These are phyloP conservation scores for Mormyrus iriodes DNA, from an alignment of 2,113 vertebrate genomes.

Conservation along the genomic window DNA sequence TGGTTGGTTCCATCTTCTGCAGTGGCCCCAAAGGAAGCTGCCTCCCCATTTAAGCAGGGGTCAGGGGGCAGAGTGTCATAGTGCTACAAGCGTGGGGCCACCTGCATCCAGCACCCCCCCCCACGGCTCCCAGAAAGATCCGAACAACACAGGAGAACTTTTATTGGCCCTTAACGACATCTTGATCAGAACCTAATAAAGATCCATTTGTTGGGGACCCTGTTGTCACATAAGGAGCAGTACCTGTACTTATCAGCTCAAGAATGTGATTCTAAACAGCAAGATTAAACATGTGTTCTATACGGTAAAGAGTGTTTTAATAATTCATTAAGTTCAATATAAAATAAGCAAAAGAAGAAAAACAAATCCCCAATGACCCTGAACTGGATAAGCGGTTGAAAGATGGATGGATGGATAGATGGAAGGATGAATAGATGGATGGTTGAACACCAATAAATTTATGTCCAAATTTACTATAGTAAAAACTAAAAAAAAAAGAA, in stretches of 20 bases:
- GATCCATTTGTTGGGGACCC: not conserved
- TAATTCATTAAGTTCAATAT: not conserved
- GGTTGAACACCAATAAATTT: not conserved
- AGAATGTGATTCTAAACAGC: not conserved
- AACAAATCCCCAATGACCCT: not conserved
- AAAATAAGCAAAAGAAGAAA: not conserved
- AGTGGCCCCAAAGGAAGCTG: slow-evolving; percentile 45
- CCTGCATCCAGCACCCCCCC: slow-evolving; percentile 6
- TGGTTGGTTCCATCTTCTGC: slow-evolving; percentile 40
- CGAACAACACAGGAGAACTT: not conserved
- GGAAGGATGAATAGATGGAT: not conserved
- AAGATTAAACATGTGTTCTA: not conserved
- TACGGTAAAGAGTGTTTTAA: not conserved
- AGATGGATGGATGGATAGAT: not conserved
- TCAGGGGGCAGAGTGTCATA: slow-evolving; percentile 41
- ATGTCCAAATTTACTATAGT: not conserved
- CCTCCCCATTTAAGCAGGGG: slow-evolving; percentile 58
- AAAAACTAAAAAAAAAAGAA: not conserved
- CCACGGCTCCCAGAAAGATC: not conserved
- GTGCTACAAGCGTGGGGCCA: slow-evolving; percentile 29
- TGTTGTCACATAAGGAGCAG: not conserved
- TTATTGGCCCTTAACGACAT: not conserved
- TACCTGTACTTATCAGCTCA: not conserved
- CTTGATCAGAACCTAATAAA: not conserved
- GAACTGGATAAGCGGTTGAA: not conserved